Evolutionary conservation across 2,888 invertebrate genomes (phyloP), one percentile per base, ranked within the genome.

Genomic region (Lottia scabra): DNA sequence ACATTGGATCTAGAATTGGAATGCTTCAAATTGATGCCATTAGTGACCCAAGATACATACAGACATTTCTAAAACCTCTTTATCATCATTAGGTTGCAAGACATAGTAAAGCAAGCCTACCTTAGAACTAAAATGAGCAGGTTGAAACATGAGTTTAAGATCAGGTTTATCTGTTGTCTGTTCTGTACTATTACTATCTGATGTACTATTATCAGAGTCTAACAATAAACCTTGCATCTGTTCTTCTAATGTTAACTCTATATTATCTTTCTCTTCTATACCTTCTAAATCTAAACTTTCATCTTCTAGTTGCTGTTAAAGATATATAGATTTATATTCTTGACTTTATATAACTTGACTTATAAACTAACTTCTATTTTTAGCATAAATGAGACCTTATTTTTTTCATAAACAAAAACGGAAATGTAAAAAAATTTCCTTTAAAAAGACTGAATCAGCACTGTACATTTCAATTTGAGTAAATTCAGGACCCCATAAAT

Each of bases 131-230:
- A 79, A 72, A 13, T 79, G 72, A 8, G 79, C 72, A 8, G 78
- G 80, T 44, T 83, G 78, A 75, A 85, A 85, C 19, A 81, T 19
- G 93, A 88, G 75, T 94, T 89, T 56, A 87, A 6, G 80, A 76
- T 68, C 80, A 81, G 16, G 72, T 76, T 2, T 79, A 66, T 56
- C 56, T 56, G 19, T 19, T 56, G n/a, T 56, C 15, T 15, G 56
- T 56, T 4, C 38, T 38, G 38, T 38, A 38, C 38, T 38, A 38
- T 38, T 38, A 38, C 38, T 38, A 38, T 38, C 38, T 5, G 38
- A 38, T 1, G 38, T 38, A 38, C 38, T 38, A 8, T 19, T 56
- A 0, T 88, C 85, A 16, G 87, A 90, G 19, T 90, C 89, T 64
- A 89, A 84, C 23, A 90, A 87, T 30, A 91, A 88, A 27, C 86